A percentile compares a stretch with the other conserved stretches of the same genome.
Evolutionary conservation across 37 sponge, comb jelly and placozoan genomes (phyloP).

Genomic region (Ianthella basta): DNA sequence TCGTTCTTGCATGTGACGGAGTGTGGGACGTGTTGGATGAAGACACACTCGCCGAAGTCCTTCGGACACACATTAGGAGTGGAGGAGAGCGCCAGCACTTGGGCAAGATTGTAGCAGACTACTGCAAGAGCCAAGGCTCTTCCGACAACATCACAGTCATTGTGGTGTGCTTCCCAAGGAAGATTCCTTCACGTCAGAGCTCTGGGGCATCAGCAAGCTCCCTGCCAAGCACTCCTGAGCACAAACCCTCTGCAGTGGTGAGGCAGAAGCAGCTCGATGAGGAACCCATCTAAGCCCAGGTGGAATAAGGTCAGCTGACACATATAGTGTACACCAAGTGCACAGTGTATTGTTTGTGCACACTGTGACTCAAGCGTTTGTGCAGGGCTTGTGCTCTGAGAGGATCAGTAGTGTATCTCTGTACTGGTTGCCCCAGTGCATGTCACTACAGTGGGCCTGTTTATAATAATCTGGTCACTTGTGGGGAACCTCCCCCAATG

Average conservation of each 20-base stretch:
- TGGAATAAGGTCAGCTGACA: too few species aligned
- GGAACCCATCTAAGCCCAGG: neutral
- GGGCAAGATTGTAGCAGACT: constrained; percentile 79
- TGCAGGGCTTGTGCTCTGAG: too few species aligned
- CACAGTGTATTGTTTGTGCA: too few species aligned
- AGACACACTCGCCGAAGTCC: constrained; percentile 67
- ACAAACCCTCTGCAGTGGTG: neutral
- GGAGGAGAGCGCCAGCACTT: constrained; percentile 62
- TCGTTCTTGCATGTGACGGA: constrained; percentile 96
- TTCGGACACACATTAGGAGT: constrained; percentile 51
- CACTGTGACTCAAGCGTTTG: too few species aligned
- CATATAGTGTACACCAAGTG: too few species aligned
- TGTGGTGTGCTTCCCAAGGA: constrained; percentile 74
- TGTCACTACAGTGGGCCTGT: too few species aligned
- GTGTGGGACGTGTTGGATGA: constrained; percentile 92
- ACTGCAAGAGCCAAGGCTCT: constrained; percentile 80
- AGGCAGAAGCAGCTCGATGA: neutral
- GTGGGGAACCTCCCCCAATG: too few species aligned
- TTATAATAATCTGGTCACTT: too few species aligned
- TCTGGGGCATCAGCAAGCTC: neutral
- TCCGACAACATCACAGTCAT: constrained; percentile 93
- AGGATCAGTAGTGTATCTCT: too few species aligned
- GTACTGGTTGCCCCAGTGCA: too few species aligned
- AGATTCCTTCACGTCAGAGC: constrained; percentile 30
- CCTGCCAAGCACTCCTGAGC: constrained; percentile 20